A percentile compares a stretch with the other conserved stretches of the same genome.
phyloP scores from a whole-genome alignment of 2,797 vertebrate species.

The Catharus ustulatus region DNA sequence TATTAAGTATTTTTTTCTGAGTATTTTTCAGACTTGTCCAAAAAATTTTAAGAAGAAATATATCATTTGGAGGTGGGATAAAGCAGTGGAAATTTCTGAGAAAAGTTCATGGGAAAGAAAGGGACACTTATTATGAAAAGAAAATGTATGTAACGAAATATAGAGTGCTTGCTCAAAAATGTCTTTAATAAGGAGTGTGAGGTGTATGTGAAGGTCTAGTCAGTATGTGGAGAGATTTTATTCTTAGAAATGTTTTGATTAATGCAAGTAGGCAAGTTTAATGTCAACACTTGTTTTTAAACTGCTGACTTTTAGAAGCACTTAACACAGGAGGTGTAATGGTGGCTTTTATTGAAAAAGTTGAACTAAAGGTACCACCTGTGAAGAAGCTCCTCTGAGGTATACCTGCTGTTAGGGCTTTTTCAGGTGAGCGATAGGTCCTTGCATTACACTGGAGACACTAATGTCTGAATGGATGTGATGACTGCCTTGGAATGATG shows the following conservation, averaged over 20 bases:
- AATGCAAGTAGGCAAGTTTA: not conserved
- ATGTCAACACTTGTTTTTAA: not conserved
- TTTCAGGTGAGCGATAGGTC: slow-evolving; percentile 68
- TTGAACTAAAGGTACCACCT: slow-evolving; percentile 6
- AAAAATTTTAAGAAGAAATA: not conserved
- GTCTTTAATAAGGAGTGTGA: not conserved
- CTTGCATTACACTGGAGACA: slow-evolving; percentile 67
- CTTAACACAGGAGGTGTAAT: not conserved
- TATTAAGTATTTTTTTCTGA: not conserved
- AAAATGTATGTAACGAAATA: not conserved
- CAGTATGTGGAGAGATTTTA: not conserved
- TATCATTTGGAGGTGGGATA: not conserved
- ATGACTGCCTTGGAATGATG: slow-evolving; percentile 74
- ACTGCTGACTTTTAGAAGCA: not conserved
- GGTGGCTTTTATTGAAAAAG: not conserved
- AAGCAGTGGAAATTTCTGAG: not conserved
- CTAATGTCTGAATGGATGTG: slow-evolving; percentile 74
- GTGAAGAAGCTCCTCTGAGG: slow-evolving; percentile 55
- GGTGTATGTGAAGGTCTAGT: not conserved
- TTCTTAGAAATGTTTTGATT: not conserved
- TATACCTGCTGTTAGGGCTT: slow-evolving; percentile 32
- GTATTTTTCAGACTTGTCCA: not conserved
- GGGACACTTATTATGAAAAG: not conserved
- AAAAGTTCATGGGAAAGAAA: not conserved
- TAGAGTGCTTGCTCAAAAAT: not conserved